These are phyloP conservation scores for Drosophila orosa DNA, from an alignment of 1,140 invertebrate genomes.

Conservation along the genomic window DNA sequence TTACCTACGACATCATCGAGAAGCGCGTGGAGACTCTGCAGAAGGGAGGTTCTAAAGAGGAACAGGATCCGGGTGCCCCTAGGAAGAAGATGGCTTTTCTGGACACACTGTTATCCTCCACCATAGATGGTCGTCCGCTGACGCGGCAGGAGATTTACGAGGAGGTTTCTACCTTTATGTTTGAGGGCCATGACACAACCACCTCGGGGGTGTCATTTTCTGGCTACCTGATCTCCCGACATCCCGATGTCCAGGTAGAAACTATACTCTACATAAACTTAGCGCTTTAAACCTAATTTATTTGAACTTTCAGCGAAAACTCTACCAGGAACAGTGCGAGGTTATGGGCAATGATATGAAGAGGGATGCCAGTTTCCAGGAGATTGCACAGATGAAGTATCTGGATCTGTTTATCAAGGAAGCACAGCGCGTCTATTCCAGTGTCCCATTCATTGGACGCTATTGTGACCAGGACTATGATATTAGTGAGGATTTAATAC, in stretches of 20 bases:
- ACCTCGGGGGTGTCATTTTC: constrained; percentile 81
- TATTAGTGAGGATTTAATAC: constrained; percentile 54
- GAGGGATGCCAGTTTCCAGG: constrained; percentile 85
- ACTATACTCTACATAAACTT: neutral
- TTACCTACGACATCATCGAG: constrained; percentile 73
- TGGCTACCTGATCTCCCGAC: constrained; percentile 73
- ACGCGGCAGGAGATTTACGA: constrained; percentile 88
- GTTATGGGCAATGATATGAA: constrained; percentile 85
- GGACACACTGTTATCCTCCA: constrained; percentile 76
- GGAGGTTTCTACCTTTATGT: constrained; percentile 91
- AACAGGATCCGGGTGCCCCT: constrained; percentile 27
- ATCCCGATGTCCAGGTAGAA: constrained; percentile 76
- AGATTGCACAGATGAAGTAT: constrained; percentile 88
- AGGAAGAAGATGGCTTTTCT: constrained; percentile 73
- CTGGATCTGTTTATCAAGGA: constrained; percentile 88
- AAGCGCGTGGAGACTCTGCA: constrained; percentile 61
- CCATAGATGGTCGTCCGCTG: constrained; percentile 86
- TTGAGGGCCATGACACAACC: constrained; percentile 86
- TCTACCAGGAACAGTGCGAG: constrained; percentile 85
- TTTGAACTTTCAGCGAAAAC: constrained; percentile 81
- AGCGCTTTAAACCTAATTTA: neutral
- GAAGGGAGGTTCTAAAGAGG: constrained; percentile 2
- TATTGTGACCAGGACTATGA: constrained; percentile 64
- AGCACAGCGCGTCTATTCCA: constrained; percentile 87
- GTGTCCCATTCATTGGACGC: constrained; percentile 88